phyloP scores from a whole-genome alignment of 2,888 invertebrate genomes.

The Alviniconcha strummeri region DNA sequence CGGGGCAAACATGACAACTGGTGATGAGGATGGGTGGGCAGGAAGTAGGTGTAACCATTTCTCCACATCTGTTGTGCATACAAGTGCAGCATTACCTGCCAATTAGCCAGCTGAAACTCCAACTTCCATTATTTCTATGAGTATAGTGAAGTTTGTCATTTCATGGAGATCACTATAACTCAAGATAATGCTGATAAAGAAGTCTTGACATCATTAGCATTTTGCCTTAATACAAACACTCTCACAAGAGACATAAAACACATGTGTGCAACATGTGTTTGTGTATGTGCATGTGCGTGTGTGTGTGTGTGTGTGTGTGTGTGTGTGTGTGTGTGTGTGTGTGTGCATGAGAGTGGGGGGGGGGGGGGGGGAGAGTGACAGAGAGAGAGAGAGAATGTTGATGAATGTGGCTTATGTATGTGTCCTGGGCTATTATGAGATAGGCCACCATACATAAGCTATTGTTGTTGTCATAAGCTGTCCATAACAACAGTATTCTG shows the following conservation, averaged over 20 bases:
- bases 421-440: neutral
- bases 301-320: neutral
- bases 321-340: slow-evolving; percentile 7
- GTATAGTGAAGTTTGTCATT: neutral
- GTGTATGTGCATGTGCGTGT: neutral
- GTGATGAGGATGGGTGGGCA: too few relatives aligned
- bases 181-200: too few relatives aligned
- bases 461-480: neutral
- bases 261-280: neutral
- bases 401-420: neutral
- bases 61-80: too few relatives aligned
- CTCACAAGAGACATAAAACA: neutral
- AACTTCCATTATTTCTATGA: neutral
- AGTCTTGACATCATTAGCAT: neutral
- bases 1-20: too few relatives aligned
- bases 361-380: neutral
- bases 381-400: neutral
- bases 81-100: too few relatives aligned
- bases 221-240: neutral
- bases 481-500: neutral
- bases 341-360: neutral
- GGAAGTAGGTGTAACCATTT: too few relatives aligned
- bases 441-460: neutral
- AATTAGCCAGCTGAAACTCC: neutral
- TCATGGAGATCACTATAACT: neutral